These are phyloP conservation scores for Lacerta viridis DNA, from an alignment of 2,797 vertebrate species.

Conservation along the genomic window DNA sequence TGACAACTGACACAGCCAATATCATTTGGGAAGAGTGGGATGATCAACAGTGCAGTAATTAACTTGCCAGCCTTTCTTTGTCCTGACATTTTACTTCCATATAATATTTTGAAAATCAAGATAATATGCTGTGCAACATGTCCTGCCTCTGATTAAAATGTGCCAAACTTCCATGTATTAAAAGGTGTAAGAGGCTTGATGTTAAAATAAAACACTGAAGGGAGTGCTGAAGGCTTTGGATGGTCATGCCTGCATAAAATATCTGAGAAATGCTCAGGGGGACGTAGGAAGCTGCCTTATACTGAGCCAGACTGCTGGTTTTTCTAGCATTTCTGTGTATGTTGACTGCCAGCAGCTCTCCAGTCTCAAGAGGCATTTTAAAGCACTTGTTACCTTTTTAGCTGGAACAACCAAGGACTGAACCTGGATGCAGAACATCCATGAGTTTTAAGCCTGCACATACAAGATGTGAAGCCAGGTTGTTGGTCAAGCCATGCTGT, in stretches of 20 bases:
- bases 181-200: not conserved
- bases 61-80: not conserved
- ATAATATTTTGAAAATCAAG: not conserved
- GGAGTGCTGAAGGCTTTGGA: not conserved
- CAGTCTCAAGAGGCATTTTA: not conserved
- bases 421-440: not conserved
- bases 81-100: not conserved
- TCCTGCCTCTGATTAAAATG: constrained; percentile 3
- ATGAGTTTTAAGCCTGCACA: not conserved
- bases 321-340: not conserved
- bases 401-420: not conserved
- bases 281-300: not conserved
- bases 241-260: not conserved
- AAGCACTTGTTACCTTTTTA: not conserved
- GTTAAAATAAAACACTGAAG: not conserved
- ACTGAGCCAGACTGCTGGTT: not conserved
- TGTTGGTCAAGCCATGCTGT: not conserved
- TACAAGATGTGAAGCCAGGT: not conserved
- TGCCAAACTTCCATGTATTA: not conserved
- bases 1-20: constrained; percentile 21
- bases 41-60: constrained; percentile 2
- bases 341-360: not conserved
- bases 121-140: not conserved
- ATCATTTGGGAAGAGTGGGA: not conserved
- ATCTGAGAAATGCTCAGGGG: not conserved